Evolutionary conservation across 2,113 vertebrate genomes (phyloP).

Genomic region (Etheostoma cragini): DNA sequence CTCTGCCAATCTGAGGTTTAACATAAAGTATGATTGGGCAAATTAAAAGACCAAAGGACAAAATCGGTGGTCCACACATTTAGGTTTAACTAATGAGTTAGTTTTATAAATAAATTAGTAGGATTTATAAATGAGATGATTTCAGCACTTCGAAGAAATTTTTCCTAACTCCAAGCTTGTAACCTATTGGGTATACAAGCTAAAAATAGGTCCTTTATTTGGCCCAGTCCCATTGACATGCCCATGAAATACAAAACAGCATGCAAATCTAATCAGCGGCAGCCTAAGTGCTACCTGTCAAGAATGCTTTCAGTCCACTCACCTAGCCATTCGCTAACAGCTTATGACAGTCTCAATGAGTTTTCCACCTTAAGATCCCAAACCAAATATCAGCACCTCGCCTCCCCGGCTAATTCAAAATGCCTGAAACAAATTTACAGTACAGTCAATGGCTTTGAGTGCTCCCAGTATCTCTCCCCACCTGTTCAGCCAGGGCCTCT

Average conservation of each 20-base stretch:
- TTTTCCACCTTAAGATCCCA: conserved; percentile 63
- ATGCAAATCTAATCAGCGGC: conserved; percentile 46
- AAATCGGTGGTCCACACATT: not conserved
- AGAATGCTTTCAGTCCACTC: conserved; percentile 45
- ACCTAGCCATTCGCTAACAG: conserved; percentile 47
- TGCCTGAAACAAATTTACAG: conserved; percentile 63
- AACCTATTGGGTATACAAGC: not conserved
- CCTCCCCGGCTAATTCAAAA: conserved; percentile 51
- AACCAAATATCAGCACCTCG: conserved; percentile 54
- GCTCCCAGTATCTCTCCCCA: conserved; percentile 43
- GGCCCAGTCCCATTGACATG: not conserved
- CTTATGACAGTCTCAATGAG: conserved; percentile 65
- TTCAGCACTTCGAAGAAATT: not conserved
- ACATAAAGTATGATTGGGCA: not conserved
- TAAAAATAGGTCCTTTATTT: conserved; percentile 35
- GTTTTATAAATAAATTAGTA: no score
- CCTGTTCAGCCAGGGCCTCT: conserved; percentile 50
- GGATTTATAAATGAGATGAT: not conserved
- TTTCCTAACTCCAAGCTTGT: not conserved
- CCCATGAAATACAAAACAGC: conserved; percentile 30
- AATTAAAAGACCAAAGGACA: not conserved
- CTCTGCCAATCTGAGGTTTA: not conserved
- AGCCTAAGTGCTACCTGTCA: conserved; percentile 45
- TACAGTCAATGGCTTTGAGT: conserved; percentile 38
- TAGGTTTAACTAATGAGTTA: not conserved